Evolutionary conservation across 2,113 vertebrate genomes (phyloP), one percentile per base, ranked within the genome.

Genomic region (Phodopus roborovskii): DNA sequence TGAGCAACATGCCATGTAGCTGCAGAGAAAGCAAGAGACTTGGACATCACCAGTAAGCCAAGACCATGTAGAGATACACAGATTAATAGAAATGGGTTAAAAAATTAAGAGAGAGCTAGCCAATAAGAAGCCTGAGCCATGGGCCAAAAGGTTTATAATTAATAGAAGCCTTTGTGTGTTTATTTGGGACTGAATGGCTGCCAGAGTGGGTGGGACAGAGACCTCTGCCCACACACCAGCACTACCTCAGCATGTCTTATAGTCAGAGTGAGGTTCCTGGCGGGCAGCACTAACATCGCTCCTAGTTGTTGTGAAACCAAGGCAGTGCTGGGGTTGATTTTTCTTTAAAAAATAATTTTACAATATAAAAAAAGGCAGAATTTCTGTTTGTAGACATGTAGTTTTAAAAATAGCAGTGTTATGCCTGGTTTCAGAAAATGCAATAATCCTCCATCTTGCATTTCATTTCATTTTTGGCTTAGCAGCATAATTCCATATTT

Each of bases 201-300:
- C 12, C 2, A 13, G 53, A 56, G 53, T 56, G 13, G 53, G 53
- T 56, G 53, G 53, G 53, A 56, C 53, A 56, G 53, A 56, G 13
- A 56, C 53, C 13, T 56, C 53, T 15, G 11, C 53, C 53, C 12
- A 56, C 6, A 50, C 62, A 78, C 77, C 28, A 87, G 79, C 26
- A 50, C 86, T 53, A 5, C 83, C 92, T 81, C 48, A 75, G 56
- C 71, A 79, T 60, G 50, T 88, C 90, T 85, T 95, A 95, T 92
- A 91, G 71, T 95, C 90, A 96, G 84, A 82, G 66, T 88, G 90
- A 96, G 79, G 60, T 91, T 73, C 94, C 95, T 89, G 92, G 82
- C 86, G 89, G 83, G 42, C 66, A 64, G 1, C 58, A 93, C 95
- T 94, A 94, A 88, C 90, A 96, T 96, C 93, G 90, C 42, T 73